These are phyloP conservation scores for Alectura lathami DNA, from an alignment of 2,113 vertebrate genomes.

Conservation along the genomic window DNA sequence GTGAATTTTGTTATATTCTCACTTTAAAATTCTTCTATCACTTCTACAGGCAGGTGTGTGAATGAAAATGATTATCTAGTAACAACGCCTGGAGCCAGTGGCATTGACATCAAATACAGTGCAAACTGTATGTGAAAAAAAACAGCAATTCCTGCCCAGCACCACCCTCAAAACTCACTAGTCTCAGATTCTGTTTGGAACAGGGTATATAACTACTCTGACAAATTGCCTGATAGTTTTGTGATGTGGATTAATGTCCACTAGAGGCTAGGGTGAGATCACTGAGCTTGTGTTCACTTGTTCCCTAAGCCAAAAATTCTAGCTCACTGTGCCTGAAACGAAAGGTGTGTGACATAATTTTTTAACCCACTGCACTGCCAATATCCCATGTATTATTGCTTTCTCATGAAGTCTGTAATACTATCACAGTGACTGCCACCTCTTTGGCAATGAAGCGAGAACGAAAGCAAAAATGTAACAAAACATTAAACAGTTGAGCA, in stretches of 20 bases:
- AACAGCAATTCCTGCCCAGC: not conserved
- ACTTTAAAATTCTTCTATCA: not conserved
- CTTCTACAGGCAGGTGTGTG: not conserved
- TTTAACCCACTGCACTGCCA: not conserved
- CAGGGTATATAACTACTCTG: not conserved
- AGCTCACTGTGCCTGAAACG: not conserved
- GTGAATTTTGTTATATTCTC: not conserved
- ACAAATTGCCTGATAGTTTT: not conserved
- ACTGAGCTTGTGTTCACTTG: not conserved
- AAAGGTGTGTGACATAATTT: not conserved
- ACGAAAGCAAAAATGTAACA: not conserved
- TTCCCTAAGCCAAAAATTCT: not conserved
- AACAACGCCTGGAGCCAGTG: not conserved
- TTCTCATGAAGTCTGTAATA: not conserved
- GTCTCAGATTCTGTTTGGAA: not conserved
- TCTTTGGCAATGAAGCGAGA: not conserved
- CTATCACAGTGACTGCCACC: accelerated
- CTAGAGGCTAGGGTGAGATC: not conserved
- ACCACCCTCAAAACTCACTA: not conserved
- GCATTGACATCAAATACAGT: not conserved
- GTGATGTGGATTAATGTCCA: not conserved
- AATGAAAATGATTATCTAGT: not conserved
- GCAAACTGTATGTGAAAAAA: not conserved
- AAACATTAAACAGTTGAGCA: not conserved
- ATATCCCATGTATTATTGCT: not conserved